Base-by-base conservation (phyloP, 2,113 vertebrate species). In the Oostethus manadensis region DNA sequence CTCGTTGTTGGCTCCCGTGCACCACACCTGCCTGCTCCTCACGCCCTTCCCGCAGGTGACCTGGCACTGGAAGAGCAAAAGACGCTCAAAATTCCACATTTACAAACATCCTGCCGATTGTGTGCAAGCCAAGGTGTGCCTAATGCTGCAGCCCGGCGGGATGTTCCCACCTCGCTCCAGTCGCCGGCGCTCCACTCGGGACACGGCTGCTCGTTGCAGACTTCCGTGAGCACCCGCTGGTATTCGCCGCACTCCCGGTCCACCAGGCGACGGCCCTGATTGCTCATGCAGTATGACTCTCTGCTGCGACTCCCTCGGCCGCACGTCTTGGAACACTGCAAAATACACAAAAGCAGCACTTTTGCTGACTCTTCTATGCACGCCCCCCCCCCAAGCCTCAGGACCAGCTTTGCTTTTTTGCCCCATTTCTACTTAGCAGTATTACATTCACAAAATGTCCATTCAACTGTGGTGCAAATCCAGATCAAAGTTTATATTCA, bases 291-390 rank as follows among this genome's bases (percentile, higher is more conserved):
- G 73, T 92, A 94, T 17, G 93, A 91, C 64, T 95, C 92, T 77
- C 95, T 90, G 40, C 85, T 90, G 40, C 88, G 91, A 33, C 88
- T 77, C 26, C 96, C 95, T 46, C 75, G 83, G 17, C 90, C 95
- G 80, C 95, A 99, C 40, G 89, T 94, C 72, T 89, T 91, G 10
- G 96, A 97, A 86, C 96, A 99, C 96, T 99, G 71, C 1, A 29
- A 29, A 29, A 21, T 11, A 58, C 1, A 38, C 18, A 46, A 67
- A 21, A 54, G 43, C 2, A 35, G 21, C 20, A 10, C 15, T 20
- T 8, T 16, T 29, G 9, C 13, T 38, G 18, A 59, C 3, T 26
- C 17, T 45, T 46, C 23, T 8, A 45, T 16, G 42, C 6, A 23
- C 15, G 10, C 38, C 10, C 6, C 10, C 13, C 4, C 29, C 5